Conservation (phyloP, 2,113 vertebrate species). For the Pogona vitticeps region DNA sequence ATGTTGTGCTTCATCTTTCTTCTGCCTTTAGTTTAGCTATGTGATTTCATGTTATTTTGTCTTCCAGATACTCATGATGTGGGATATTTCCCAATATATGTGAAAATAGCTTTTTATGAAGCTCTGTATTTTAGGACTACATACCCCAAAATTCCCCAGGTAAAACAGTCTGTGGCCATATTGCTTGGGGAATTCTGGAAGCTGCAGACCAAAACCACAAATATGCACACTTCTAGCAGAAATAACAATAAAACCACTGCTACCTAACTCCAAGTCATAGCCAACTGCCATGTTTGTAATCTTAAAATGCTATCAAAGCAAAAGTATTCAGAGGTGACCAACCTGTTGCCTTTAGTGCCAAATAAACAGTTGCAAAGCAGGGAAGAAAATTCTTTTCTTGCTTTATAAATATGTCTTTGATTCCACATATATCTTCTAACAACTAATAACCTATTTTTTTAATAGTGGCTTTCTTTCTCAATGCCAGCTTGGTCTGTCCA, state of each 20-base stretch:
- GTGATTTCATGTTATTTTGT: background rate
- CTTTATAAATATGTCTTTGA: background rate
- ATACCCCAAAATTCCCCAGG: too few species aligned
- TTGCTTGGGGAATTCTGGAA: too few species aligned
- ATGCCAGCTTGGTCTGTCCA: too few species aligned
- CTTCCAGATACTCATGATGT: conserved; percentile 4
- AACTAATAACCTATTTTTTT: background rate
- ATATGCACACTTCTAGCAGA: background rate
- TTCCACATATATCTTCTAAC: background rate
- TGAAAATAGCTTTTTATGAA: background rate
- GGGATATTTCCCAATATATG: background rate
- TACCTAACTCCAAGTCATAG: background rate
- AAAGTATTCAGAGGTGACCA: background rate
- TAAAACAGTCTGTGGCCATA: too few species aligned
- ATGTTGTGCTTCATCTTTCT: background rate
- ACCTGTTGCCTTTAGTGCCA: background rate
- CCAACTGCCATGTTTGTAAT: background rate
- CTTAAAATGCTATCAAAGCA: background rate
- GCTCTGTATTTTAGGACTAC: too few species aligned
- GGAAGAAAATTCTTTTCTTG: background rate
- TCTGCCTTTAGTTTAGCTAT: background rate
- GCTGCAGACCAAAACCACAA: too few species aligned
- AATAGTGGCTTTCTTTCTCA: background rate
- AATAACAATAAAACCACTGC: background rate
- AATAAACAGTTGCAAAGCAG: background rate